Evolutionary conservation across 2,113 vertebrate genomes (phyloP).

Genomic region (Pithys albifrons): DNA sequence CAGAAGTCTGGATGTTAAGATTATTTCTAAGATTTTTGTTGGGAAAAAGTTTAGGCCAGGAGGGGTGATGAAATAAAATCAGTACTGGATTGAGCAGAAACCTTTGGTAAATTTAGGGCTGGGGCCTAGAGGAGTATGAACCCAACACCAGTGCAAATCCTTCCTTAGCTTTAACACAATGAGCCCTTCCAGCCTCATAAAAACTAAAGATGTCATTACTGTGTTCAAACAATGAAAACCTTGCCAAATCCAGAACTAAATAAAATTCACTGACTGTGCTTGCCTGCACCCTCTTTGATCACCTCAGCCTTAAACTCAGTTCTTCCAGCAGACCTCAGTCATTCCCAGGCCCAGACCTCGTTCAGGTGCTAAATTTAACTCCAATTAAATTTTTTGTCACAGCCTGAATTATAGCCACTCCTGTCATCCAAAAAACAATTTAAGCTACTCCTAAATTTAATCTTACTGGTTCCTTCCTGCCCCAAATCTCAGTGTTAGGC

Average conservation of each 20-base stretch:
- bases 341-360: neutral
- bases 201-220: neutral
- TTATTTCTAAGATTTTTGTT: neutral
- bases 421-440: neutral
- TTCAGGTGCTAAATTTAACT: neutral
- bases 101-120: neutral
- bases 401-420: neutral
- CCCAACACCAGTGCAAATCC: neutral
- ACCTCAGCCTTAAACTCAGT: neutral
- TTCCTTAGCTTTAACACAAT: neutral
- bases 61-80: neutral
- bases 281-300: neutral
- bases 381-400: neutral
- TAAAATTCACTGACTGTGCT: neutral
- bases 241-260: neutral
- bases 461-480: neutral
- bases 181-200: neutral
- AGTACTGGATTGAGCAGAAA: neutral
- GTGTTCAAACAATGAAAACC: neutral
- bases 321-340: neutral
- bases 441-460: neutral
- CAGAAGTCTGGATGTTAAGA: neutral
- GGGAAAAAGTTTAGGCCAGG: neutral
- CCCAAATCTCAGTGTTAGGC: neutral
- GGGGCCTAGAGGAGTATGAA: neutral